These are phyloP conservation scores for Brachypodius melanocephalos DNA, from an alignment of 2,113 vertebrate species.

Conservation along the genomic window DNA sequence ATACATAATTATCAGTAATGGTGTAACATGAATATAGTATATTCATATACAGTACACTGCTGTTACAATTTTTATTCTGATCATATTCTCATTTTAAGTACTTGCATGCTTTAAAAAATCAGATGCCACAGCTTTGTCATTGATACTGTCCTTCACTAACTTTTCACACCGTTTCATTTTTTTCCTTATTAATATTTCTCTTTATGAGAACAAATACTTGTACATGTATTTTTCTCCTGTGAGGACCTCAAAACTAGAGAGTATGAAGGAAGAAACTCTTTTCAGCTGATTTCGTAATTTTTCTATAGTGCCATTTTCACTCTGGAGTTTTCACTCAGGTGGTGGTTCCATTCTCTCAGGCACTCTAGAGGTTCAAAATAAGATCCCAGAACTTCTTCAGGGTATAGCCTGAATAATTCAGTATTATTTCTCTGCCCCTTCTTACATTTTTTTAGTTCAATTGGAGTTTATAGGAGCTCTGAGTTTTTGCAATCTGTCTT, in stretches of 20 bases:
- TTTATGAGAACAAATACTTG: neutral
- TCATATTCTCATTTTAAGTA: neutral
- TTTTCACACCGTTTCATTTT: neutral
- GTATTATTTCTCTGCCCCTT: neutral
- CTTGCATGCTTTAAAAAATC: neutral
- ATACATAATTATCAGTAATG: neutral
- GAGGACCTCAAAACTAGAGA: neutral
- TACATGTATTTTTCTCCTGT: neutral
- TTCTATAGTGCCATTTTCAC: neutral
- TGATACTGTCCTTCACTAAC: neutral
- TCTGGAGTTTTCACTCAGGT: neutral
- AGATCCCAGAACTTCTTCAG: neutral
- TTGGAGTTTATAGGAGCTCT: neutral
- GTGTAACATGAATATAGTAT: neutral
- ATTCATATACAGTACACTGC: rapidly evolving
- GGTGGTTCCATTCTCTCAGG: neutral
- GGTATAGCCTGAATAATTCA: neutral
- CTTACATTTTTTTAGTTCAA: neutral
- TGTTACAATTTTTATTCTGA: neutral
- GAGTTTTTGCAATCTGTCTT: neutral
- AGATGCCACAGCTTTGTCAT: neutral
- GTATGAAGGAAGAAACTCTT: neutral
- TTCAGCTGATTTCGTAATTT: neutral
- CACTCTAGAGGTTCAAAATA: neutral
- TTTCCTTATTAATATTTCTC: neutral